Evolutionary conservation across 2,113 vertebrate species (phyloP).

Genomic region (Nerophis lumbriciformis): DNA sequence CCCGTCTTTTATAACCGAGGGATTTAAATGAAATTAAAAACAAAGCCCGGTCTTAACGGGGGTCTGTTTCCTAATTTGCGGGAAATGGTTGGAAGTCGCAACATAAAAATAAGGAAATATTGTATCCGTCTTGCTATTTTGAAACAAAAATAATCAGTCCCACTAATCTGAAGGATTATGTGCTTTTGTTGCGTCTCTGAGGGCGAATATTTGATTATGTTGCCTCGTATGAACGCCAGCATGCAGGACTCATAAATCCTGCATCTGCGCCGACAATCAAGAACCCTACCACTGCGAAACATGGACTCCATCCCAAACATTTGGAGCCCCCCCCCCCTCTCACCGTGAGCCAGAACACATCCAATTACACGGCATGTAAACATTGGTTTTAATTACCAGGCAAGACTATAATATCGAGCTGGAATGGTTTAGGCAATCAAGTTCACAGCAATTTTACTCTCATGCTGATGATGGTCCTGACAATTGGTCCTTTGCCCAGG

Average conservation of each 20-base stretch:
- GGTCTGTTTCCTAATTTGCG: too few species aligned
- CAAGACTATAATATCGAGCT: constrained; percentile 1
- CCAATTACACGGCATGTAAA: constrained; percentile 22
- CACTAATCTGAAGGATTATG: constrained; percentile 40
- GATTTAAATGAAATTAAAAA: too few species aligned
- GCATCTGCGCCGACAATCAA: constrained; percentile 40
- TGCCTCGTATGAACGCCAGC: constrained; percentile 34
- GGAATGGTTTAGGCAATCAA: constrained; percentile 7
- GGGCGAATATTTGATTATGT: constrained; percentile 31
- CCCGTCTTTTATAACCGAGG: too few species aligned
- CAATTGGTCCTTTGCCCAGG: neutral
- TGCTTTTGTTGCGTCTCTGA: constrained; percentile 30
- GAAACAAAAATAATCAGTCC: constrained; percentile 49
- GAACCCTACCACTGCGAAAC: constrained; percentile 31
- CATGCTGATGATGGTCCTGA: neutral
- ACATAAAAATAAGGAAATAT: constrained; percentile 8
- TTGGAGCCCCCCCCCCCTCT: constrained; percentile 27
- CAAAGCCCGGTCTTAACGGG: too few species aligned
- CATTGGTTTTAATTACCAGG: constrained; percentile 8
- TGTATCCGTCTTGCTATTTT: constrained; percentile 28
- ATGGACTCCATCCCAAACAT: constrained; percentile 32
- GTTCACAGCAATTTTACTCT: neutral
- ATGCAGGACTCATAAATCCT: constrained; percentile 33
- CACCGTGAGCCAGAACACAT: constrained; percentile 36
- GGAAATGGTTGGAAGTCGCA: too few species aligned